Evolutionary conservation across 1,140 invertebrate species (phyloP).

Genomic region (Araneus ventricosus): DNA sequence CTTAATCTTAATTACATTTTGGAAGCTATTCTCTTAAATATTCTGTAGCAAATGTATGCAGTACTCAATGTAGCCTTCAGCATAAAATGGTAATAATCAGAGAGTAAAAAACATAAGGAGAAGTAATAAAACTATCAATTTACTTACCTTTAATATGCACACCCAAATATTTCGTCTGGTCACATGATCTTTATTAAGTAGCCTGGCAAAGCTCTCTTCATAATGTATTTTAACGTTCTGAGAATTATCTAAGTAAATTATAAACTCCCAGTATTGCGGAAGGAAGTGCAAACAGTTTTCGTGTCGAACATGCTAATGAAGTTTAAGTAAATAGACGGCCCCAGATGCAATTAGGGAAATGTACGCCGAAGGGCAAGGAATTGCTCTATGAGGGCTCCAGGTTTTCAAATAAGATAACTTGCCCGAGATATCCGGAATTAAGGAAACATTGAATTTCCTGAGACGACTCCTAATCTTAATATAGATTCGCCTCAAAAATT

Average conservation of each 20-base stretch:
- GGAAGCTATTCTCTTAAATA: no score
- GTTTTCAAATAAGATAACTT: not conserved
- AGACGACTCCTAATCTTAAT: not conserved
- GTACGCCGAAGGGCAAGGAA: not conserved
- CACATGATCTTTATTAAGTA: not conserved
- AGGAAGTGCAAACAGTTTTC: not conserved
- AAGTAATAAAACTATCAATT: no score
- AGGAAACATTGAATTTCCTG: not conserved
- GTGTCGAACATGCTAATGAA: conserved; percentile 47
- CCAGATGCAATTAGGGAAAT: conserved; percentile 1
- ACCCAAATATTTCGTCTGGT: not conserved
- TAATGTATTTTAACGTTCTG: conserved; percentile 2
- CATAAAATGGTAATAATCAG: no score
- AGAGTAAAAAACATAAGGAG: no score
- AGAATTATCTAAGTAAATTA: conserved; percentile 35
- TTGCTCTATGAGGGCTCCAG: not conserved
- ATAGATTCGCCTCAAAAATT: not conserved
- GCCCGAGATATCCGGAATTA: not conserved
- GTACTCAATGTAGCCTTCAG: no score
- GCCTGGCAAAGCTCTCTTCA: not conserved
- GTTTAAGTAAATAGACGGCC: conserved; percentile 6
- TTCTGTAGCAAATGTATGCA: no score
- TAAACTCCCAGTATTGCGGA: not conserved
- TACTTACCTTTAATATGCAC: not conserved
- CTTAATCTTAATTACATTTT: no score